Percentiles rank a stretch among this genome's conserved stretches.
phyloP scores from a whole-genome alignment of 2,888 invertebrate species.

The Yponomeuta malinellus region DNA sequence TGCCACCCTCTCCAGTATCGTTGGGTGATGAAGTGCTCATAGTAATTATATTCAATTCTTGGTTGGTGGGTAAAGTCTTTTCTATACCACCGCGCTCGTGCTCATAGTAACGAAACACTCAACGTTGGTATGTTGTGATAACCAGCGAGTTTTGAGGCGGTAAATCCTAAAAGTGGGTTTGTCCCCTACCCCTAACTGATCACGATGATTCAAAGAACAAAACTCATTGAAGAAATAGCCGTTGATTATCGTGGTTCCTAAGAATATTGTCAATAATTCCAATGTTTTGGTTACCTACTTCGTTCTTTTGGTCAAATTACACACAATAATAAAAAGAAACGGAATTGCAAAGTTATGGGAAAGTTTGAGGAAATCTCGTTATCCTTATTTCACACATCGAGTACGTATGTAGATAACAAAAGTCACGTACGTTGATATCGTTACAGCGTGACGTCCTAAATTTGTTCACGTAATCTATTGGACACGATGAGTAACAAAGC shows the following conservation, averaged over 20 bases:
- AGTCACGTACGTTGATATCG: not conserved
- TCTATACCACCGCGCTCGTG: conserved; percentile 15
- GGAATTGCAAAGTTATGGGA: not conserved
- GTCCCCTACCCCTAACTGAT: not conserved
- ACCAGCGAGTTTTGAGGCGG: no score
- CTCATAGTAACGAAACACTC: conserved; percentile 27
- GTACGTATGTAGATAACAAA: not conserved
- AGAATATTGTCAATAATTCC: not conserved
- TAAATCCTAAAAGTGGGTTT: no score
- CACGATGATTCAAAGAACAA: not conserved
- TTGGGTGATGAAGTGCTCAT: conserved; percentile 43
- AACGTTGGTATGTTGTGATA: no score
- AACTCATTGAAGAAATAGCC: not conserved
- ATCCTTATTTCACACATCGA: not conserved
- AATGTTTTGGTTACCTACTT: not conserved
- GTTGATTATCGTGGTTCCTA: not conserved
- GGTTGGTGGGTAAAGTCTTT: no score
- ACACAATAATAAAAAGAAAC: not conserved
- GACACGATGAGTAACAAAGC: not conserved
- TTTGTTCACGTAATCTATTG: not conserved
- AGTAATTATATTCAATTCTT: conserved; percentile 20
- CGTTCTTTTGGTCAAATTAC: not conserved
- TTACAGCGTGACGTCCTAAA: not conserved
- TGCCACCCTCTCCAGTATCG: conserved; percentile 35
- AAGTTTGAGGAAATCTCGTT: not conserved